A percentile compares a stretch with the other conserved stretches of the same genome.
Evolutionary conservation across 1,140 invertebrate species (phyloP).

Genomic region (Cyclargus thomasi): DNA sequence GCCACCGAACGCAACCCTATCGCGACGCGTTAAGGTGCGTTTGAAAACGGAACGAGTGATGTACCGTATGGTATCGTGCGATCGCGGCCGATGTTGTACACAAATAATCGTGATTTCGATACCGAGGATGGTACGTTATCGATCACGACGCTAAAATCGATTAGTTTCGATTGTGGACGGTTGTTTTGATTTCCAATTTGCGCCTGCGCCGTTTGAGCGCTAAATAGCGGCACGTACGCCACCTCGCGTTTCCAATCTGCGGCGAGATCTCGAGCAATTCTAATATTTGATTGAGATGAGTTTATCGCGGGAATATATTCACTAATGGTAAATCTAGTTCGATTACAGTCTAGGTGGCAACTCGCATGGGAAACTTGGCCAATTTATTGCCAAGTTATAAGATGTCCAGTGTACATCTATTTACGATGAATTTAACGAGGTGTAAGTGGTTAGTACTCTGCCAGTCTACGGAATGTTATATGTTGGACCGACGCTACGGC

Average conservation of each 20-base stretch:
- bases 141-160: constrained; percentile 70
- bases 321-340: constrained; percentile 16
- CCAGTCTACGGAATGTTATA: no score
- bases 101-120: constrained; percentile 69
- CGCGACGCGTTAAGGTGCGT: background rate
- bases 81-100: constrained; percentile 30
- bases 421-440: no score
- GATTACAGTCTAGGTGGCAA: no score
- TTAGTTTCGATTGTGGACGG: constrained; percentile 66
- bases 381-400: no score
- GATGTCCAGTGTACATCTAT: no score
- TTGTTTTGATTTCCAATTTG: constrained; percentile 75
- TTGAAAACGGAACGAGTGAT: background rate
- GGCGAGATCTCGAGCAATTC: constrained; percentile 25
- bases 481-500: no score
- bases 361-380: no score
- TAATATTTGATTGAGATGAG: constrained; percentile 31
- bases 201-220: constrained; percentile 64
- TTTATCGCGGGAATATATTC: constrained; percentile 15
- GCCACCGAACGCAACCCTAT: background rate
- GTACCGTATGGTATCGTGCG: constrained; percentile 14
- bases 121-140: constrained; percentile 62
- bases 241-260: constrained; percentile 46
- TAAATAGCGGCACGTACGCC: constrained; percentile 71
- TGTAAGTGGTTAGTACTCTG: no score